A percentile compares a stretch with the other conserved stretches of the same genome.
Evolutionary conservation across 2,888 invertebrate species (phyloP).

Genomic region (Caenorhabditis sinica): DNA sequence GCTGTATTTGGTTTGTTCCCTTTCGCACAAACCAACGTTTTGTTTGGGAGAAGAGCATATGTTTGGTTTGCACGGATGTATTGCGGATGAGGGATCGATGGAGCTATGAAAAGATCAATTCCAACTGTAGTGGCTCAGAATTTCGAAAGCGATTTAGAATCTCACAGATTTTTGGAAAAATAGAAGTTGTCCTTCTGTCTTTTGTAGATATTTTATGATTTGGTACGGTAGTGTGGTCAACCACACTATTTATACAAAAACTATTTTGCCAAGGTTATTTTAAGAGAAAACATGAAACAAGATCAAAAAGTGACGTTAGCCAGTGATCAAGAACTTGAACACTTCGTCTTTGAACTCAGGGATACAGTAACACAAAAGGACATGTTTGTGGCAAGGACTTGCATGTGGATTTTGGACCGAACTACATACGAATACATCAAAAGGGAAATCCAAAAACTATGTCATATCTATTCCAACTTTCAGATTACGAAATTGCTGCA

Average conservation of each 20-base stretch:
- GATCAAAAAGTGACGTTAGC: constrained; percentile 13
- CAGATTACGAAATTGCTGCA: no score
- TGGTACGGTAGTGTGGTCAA: not conserved
- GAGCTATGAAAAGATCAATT: not conserved
- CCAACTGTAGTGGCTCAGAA: not conserved
- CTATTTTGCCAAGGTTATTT: not conserved
- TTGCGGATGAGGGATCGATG: not conserved
- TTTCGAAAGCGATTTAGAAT: not conserved
- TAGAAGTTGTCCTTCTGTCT: no score
- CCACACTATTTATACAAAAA: not conserved
- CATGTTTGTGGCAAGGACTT: no score
- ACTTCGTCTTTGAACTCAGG: constrained; percentile 8
- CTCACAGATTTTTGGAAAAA: no score
- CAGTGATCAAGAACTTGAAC: constrained; percentile 14
- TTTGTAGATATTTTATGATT: no score
- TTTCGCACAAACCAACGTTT: not conserved
- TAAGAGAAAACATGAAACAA: constrained; percentile 1
- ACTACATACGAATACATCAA: no score
- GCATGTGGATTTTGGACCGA: no score
- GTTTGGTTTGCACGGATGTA: not conserved
- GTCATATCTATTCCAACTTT: no score
- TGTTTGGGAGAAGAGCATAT: not conserved
- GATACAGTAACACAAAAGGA: not conserved
- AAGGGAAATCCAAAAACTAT: no score
- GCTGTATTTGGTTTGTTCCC: constrained; percentile 14